phyloP scores from a whole-genome alignment of 2,888 invertebrate species.

The Monoplex corrugatus region DNA sequence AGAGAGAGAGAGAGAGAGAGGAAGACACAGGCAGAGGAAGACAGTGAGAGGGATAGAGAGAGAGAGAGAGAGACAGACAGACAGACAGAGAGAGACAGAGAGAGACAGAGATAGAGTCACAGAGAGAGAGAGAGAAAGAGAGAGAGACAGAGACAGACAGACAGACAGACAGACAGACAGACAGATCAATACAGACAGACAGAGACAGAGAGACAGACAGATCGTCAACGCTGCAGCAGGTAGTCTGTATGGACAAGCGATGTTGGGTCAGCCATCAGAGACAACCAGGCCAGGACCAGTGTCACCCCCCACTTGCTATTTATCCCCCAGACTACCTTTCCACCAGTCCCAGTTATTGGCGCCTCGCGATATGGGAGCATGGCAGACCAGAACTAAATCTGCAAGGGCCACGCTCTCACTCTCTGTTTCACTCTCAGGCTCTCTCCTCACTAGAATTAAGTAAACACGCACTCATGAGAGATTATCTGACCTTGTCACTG shows the following conservation, averaged over 20 bases:
- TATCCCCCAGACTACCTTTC: no score
- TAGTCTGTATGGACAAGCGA: no score
- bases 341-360: no score
- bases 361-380: no score
- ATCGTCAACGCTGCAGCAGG: background rate
- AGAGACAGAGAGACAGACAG: slow-evolving; percentile 45
- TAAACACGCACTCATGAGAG: background rate
- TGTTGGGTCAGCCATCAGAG: no score
- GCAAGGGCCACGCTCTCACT: no score
- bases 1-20: background rate
- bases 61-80: slow-evolving; percentile 8
- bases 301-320: no score
- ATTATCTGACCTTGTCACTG: background rate
- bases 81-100: slow-evolving; percentile 27
- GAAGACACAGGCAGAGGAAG: background rate
- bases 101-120: slow-evolving; percentile 37
- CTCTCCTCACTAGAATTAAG: no score
- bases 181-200: slow-evolving; percentile 8
- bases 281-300: no score
- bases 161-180: slow-evolving; percentile 24
- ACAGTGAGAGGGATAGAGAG: background rate
- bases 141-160: slow-evolving; percentile 31
- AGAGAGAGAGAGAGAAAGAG: slow-evolving; percentile 41
- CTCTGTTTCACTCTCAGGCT: no score
- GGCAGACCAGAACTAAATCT: no score